Evolutionary conservation across 2,113 vertebrate genomes (phyloP), one percentile per base, ranked within the genome.

Genomic region (Boulengeromyrus knoepffleri): DNA sequence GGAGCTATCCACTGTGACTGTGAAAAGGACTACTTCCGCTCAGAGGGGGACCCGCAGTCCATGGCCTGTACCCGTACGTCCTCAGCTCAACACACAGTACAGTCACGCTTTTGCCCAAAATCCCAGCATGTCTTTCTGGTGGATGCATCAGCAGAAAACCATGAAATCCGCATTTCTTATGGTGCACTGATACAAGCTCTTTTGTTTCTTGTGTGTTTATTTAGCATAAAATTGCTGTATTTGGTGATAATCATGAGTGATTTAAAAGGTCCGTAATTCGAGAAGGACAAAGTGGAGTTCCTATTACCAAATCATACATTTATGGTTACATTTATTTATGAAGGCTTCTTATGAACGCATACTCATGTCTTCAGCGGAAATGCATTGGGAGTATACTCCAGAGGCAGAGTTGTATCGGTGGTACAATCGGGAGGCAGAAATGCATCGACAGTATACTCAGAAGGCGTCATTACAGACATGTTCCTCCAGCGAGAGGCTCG

Each of bases 11-110:
- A 97, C 96, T 99, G 98, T 92, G 96, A 95, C 95, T 99, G 98
- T 95, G 98, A 99, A 95, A 99, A 98, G 94, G 99, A 98, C 96
- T 98, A 97, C 96, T 99, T 98, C 96, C 96, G 98, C 46, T 96
- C 98, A 62, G 97, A 97, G 77, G 98, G 97, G 95, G 98, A 99
- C 92, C 97, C 97, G 90, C 96, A 97, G 93, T 98, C 98, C 93
- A 99, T 99, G 98, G 98, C 98, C 95, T 99, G 98, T 93, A 98
- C 98, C 92, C 97, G 98, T 99, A 97, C 95, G 98, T 97, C 95
- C 87, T 47, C 53, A 9, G 2, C 36, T 47, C n/a, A 10, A 89
- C 49, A 36, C 45, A 47, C 36, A 70, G 31, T 45, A 42, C 27
- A 62, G 50, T 39, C 50, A 39, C 17, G 5, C 27, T 77, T 39